phyloP scores from a whole-genome alignment of 2,113 vertebrate species.

The Herpetotheres cachinnans region DNA sequence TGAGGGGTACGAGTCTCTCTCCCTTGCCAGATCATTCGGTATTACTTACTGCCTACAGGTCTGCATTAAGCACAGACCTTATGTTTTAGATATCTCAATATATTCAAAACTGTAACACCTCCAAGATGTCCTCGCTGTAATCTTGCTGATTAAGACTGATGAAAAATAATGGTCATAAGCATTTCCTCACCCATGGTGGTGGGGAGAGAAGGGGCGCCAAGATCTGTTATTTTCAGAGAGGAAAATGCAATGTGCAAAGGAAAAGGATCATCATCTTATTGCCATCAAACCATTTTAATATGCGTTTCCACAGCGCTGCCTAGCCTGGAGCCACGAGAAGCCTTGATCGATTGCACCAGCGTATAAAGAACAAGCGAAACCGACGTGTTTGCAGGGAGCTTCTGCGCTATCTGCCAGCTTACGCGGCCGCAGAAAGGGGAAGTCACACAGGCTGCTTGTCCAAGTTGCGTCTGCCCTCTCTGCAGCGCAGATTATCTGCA shows the following conservation, averaged over 20 bases:
- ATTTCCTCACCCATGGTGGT: neutral
- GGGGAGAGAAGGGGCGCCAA: neutral
- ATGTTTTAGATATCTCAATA: neutral
- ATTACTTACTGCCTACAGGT: neutral
- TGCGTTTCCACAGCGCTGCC: neutral
- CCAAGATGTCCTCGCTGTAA: neutral
- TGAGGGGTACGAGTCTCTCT: neutral
- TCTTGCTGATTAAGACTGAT: neutral
- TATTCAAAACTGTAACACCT: neutral
- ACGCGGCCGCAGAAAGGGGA: neutral
- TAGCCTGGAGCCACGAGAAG: neutral
- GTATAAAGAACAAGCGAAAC: neutral
- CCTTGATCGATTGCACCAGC: neutral
- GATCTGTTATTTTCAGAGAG: neutral
- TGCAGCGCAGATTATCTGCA: neutral
- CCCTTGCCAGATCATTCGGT: neutral
- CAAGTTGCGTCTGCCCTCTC: neutral
- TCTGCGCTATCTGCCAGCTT: neutral
- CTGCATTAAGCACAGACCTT: neutral
- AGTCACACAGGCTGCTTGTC: neutral
- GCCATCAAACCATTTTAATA: neutral
- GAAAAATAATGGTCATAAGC: neutral
- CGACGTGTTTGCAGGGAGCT: neutral
- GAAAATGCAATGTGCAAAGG: neutral
- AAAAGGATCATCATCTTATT: neutral